These are phyloP conservation scores for Dichetophora obliterata DNA, from an alignment of 2,888 invertebrate genomes.

Conservation along the genomic window DNA sequence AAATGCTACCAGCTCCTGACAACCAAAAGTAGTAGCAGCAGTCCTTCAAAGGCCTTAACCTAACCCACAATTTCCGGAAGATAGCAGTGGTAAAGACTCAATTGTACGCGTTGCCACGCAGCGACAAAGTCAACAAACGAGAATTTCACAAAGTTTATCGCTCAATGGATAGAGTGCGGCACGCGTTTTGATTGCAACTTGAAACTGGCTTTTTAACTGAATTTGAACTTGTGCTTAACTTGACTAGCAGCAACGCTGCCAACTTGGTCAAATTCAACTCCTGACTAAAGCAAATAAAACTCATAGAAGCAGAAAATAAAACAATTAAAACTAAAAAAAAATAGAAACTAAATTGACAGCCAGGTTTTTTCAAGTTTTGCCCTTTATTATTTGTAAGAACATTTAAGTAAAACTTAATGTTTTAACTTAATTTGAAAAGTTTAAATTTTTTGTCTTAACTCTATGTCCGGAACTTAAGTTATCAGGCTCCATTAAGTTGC, in stretches of 20 bases:
- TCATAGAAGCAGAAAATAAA: not conserved
- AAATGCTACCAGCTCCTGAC: not conserved
- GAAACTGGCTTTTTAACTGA: conserved; percentile 32
- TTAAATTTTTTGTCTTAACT: not conserved
- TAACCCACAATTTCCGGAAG: conserved; percentile 8
- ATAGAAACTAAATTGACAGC: not conserved
- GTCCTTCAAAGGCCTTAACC: not conserved
- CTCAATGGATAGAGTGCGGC: not conserved
- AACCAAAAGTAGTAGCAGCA: too few relatives aligned
- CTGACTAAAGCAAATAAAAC: conserved; percentile 22
- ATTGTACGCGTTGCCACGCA: conserved; percentile 6
- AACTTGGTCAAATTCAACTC: conserved; percentile 23
- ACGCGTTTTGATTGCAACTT: conserved; percentile 35
- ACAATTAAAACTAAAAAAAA: not conserved
- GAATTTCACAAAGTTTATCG: conserved; percentile 21
- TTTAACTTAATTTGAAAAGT: conserved; percentile 27
- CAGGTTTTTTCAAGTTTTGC: not conserved
- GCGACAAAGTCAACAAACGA: conserved; percentile 27
- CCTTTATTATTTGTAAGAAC: not conserved
- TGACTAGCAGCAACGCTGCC: not conserved
- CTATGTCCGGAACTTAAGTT: too few relatives aligned
- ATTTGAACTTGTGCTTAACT: conserved; percentile 32
- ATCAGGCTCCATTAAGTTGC: too few relatives aligned
- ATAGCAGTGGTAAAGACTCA: not conserved
- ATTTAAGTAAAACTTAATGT: conserved; percentile 2